phyloP scores from a whole-genome alignment of 2,888 invertebrate species.

The Lasioglossum marginatum region DNA sequence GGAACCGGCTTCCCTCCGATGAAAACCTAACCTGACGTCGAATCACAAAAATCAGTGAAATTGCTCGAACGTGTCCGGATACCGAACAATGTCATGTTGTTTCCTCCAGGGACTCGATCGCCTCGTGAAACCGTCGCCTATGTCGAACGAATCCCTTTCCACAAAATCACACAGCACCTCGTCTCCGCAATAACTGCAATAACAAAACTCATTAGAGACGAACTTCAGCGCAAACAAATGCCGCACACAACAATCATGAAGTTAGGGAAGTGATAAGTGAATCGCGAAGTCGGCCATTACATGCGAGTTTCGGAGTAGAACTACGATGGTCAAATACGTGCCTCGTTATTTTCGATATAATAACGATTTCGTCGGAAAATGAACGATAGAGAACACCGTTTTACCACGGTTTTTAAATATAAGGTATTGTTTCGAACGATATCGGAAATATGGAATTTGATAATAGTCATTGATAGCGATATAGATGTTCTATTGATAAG shows the following conservation, averaged over 20 bases:
- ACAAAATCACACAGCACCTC: conserved; percentile 31
- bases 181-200: conserved; percentile 54
- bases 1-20: conserved; percentile 40
- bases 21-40: conserved; percentile 66
- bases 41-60: conserved; percentile 43
- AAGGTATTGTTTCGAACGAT: background rate
- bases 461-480: background rate
- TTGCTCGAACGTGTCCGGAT: conserved; percentile 47
- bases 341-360: background rate
- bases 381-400: background rate
- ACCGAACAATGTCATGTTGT: conserved; percentile 67
- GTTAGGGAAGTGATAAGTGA: conserved; percentile 79
- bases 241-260: conserved; percentile 83
- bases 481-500: conserved; percentile 50
- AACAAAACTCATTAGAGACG: conserved; percentile 77
- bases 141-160: conserved; percentile 19
- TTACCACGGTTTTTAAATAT: background rate
- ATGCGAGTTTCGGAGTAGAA: conserved; percentile 37
- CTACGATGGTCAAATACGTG: conserved; percentile 49
- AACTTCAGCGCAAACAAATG: conserved; percentile 84
- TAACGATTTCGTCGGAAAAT: background rate
- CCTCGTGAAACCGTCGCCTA: conserved; percentile 28
- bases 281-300: conserved; percentile 75
- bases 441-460: background rate
- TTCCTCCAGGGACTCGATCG: conserved; percentile 30